phyloP scores from a whole-genome alignment of 1,140 invertebrate species.

The Drosophila kepulauana region DNA sequence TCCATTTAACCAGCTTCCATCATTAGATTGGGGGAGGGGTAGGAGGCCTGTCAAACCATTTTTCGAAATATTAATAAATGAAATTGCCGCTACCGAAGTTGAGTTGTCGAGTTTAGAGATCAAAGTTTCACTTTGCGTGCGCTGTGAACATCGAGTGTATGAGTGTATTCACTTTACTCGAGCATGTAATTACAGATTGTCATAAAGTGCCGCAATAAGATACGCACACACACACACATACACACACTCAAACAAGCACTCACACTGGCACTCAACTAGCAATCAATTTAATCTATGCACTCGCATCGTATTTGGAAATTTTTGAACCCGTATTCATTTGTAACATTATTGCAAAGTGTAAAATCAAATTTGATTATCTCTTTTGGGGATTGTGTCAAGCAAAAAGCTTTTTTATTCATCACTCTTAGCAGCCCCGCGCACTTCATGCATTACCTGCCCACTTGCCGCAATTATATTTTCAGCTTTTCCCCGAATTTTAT shows the following conservation, averaged over 20 bases:
- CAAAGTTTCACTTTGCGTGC: conserved; percentile 48
- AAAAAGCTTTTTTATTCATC: conserved; percentile 23
- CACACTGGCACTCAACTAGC: conserved; percentile 14
- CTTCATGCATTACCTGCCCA: not conserved
- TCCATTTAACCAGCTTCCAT: conserved; percentile 10
- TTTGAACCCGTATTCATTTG: conserved; percentile 7
- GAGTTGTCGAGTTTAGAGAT: conserved; percentile 28
- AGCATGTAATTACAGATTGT: conserved; percentile 47
- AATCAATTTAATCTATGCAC: conserved; percentile 54
- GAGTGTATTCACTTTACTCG: conserved; percentile 26
- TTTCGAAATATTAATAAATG: conserved; percentile 46
- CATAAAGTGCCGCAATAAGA: conserved; percentile 30
- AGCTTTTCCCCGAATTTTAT: conserved; percentile 31
- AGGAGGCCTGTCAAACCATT: conserved; percentile 11
- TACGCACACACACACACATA: conserved; percentile 13
- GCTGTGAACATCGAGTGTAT: not conserved
- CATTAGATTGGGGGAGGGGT: no score
- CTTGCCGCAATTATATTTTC: conserved; percentile 28
- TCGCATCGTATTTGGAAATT: conserved; percentile 24
- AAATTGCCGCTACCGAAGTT: conserved; percentile 26
- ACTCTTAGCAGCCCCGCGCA: not conserved
- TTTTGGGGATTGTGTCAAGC: conserved; percentile 27
- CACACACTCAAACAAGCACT: not conserved
- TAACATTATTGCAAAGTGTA: conserved; percentile 38
- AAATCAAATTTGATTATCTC: conserved; percentile 45